Evolutionary conservation across 1,140 invertebrate species (phyloP).

Genomic region (Leucophenga varia): DNA sequence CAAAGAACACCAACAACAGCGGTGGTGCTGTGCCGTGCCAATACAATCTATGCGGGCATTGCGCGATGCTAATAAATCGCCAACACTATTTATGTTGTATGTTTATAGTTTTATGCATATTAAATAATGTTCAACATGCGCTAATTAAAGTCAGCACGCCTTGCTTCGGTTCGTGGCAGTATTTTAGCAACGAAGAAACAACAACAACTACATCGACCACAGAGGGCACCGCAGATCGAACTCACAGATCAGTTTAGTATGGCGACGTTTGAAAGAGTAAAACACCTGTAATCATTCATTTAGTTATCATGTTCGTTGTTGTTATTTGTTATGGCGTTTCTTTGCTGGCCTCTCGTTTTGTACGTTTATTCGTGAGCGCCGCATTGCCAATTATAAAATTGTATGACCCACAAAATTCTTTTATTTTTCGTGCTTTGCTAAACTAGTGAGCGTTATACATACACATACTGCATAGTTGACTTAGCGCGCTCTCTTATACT

Average conservation of each 20-base stretch:
- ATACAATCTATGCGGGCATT: too few relatives aligned
- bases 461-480: too few relatives aligned
- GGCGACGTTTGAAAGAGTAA: too few relatives aligned
- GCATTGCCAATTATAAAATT: too few relatives aligned
- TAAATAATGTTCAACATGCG: conserved; percentile 35
- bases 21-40: too few relatives aligned
- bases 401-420: too few relatives aligned
- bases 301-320: conserved; percentile 33
- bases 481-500: too few relatives aligned
- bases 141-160: conserved; percentile 37
- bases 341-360: too few relatives aligned
- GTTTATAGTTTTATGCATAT: conserved; percentile 32
- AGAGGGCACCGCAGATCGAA: conserved; percentile 9
- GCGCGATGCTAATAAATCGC: background rate
- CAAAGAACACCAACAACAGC: too few relatives aligned
- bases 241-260: conserved; percentile 6
- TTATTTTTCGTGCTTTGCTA: too few relatives aligned
- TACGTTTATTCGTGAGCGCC: too few relatives aligned
- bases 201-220: conserved; percentile 15
- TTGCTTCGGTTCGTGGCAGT: conserved; percentile 2
- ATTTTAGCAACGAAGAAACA: conserved; percentile 18
- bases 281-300: conserved; percentile 51
- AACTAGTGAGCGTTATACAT: conserved; percentile 19
- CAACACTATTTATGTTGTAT: conserved; percentile 28
- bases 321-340: too few relatives aligned